Conservation (phyloP, 2,797 vertebrate genomes). For the Uromys caudimaculatus region DNA sequence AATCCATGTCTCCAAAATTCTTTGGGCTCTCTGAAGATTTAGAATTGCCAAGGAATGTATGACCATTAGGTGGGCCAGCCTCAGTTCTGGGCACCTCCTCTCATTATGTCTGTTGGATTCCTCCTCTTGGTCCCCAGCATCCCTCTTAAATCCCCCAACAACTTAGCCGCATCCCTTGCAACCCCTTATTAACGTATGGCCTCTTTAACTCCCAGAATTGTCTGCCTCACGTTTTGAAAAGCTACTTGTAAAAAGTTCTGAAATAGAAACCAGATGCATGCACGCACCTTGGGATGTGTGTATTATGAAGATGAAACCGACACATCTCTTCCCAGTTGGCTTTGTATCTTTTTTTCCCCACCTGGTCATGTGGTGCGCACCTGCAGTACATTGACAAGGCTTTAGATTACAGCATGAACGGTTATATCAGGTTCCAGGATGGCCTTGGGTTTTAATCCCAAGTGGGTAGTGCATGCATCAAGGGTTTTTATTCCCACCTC, state of each 20-base stretch:
- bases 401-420: conserved; percentile 73
- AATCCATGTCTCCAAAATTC: conserved; percentile 67
- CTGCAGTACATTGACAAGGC: conserved; percentile 80
- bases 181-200: conserved; percentile 84
- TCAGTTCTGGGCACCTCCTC: neutral
- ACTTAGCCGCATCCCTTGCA: conserved; percentile 70
- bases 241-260: conserved; percentile 86
- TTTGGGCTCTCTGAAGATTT: conserved; percentile 62
- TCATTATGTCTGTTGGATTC: neutral
- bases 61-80: conserved; percentile 36
- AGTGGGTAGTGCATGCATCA: conserved; percentile 72
- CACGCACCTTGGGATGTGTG: conserved; percentile 83
- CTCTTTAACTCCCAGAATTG: conserved; percentile 84
- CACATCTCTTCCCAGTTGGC: conserved; percentile 80
- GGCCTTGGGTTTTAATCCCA: conserved; percentile 75
- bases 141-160: conserved; percentile 49
- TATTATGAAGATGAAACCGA: conserved; percentile 85
- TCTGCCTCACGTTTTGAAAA: conserved; percentile 84
- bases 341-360: conserved; percentile 80
- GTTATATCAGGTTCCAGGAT: conserved; percentile 78
- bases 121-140: conserved; percentile 13
- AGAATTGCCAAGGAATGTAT: conserved; percentile 37
- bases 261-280: conserved; percentile 88
- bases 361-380: conserved; percentile 86
- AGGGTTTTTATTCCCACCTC: conserved; percentile 78